These are phyloP conservation scores for Drosophila crucigera DNA, from an alignment of 2,888 invertebrate genomes.

Conservation along the genomic window DNA sequence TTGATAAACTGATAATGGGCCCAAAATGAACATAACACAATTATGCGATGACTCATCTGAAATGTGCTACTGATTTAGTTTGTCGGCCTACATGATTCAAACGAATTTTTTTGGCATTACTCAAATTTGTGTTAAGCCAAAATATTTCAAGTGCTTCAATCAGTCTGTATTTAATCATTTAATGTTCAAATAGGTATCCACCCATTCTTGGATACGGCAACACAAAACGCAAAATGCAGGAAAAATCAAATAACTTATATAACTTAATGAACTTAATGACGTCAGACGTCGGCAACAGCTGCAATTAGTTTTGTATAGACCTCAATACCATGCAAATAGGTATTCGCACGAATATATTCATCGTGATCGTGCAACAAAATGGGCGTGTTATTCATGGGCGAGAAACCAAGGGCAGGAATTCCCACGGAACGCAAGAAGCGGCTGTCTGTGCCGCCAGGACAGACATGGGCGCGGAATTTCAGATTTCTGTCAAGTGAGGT, in stretches of 20 bases:
- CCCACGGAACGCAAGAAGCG: constrained; percentile 92
- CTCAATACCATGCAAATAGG: constrained; percentile 92
- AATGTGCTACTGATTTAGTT: constrained; percentile 8
- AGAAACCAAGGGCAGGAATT: constrained; percentile 95
- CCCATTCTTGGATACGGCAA: no score
- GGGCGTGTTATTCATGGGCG: constrained; percentile 94
- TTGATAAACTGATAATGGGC: constrained; percentile 42
- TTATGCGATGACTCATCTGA: constrained; percentile 36
- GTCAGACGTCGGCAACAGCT: constrained; percentile 70
- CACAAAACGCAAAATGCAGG: not conserved
- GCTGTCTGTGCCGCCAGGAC: constrained; percentile 96
- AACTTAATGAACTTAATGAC: not conserved
- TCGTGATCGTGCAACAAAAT: constrained; percentile 95
- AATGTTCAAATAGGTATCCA: not conserved
- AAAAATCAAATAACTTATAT: not conserved
- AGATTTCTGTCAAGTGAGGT: constrained; percentile 27
- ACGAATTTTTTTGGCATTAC: not conserved
- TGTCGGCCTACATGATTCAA: constrained; percentile 16
- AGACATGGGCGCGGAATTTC: constrained; percentile 89
- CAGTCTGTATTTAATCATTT: constrained; percentile 1
- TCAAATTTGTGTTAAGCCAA: constrained; percentile 1
- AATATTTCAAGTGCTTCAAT: constrained; percentile 15
- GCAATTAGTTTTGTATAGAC: constrained; percentile 87
- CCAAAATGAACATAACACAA: constrained; percentile 31
- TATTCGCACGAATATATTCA: constrained; percentile 92